Base-by-base conservation (phyloP, 2,888 invertebrate genomes). In the Caenorhabditis becei region DNA sequence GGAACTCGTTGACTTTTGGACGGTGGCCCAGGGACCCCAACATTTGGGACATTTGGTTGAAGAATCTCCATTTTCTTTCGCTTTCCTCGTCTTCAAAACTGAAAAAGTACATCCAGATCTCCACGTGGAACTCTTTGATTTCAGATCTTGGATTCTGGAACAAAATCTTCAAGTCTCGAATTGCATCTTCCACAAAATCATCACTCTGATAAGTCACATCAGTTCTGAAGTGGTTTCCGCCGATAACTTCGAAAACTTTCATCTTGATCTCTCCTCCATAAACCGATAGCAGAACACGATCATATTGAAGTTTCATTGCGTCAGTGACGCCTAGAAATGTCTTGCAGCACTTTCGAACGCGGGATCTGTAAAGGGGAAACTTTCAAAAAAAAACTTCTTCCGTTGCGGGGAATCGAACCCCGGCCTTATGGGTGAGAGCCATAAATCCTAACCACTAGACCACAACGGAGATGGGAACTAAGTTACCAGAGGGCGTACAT, bases 381-480 rank as follows among this genome's bases (percentile, higher is more conserved):
- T 14, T 18, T 18, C 23, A 35, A 32, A 35, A 58, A 74, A 74
- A 74, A 28, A 32, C 14, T 80, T 61, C 51, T 83, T 82, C 83
- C 83, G 85, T 80, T 83, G 85, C 83, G 80, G 83, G 85, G 85
- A 85, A 85, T 85, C 85, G 85, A 85, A 85, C 85, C 82, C 85
- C 82, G 83, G 83, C 83, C 83, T 80, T 83, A 77, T 83, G 83
- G 83, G 83, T 83, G 83, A 83, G 80, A 83, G 83, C 83, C 83
- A 83, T 77, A 83, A 83, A 83, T 83, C 83, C 83, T 83, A 83
- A 83, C 83, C 83, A 83, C 83, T 83, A 79, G 72, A 79, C 72
- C 79, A 72, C 79, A 78, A 78, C 78, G 78, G 78, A 78, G 75
- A 61, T 61, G 54, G 26, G 11, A 53, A 20, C 11, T 8, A 8